phyloP scores from a whole-genome alignment of 2,797 vertebrate genomes.

The Bradypus variegatus region DNA sequence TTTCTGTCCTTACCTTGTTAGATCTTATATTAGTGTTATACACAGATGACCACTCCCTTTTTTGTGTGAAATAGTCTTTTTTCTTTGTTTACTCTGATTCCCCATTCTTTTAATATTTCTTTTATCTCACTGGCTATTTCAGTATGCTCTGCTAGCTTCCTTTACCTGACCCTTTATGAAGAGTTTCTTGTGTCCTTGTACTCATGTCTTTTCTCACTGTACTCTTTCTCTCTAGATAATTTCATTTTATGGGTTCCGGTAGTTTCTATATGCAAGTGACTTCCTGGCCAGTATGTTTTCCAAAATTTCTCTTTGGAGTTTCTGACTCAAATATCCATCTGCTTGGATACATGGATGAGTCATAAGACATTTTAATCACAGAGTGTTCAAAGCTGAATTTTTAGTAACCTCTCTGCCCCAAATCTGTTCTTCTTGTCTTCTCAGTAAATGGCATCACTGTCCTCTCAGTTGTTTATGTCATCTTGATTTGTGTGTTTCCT shows the following conservation, averaged over 20 bases:
- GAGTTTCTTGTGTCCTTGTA: not conserved
- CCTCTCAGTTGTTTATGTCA: not conserved
- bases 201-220: not conserved
- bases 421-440: not conserved
- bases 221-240: constrained; percentile 2
- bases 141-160: not conserved
- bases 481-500: not conserved
- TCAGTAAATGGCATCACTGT: not conserved
- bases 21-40: not conserved
- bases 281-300: not conserved
- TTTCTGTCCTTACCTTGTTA: not conserved
- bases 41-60: not conserved
- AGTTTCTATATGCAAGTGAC: not conserved
- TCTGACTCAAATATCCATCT: not conserved
- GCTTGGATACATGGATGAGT: not conserved
- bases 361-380: not conserved
- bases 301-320: not conserved
- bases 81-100: not conserved
- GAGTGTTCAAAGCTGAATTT: not conserved
- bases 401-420: not conserved
- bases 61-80: too few relatives aligned
- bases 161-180: not conserved
- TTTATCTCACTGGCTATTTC: not conserved
- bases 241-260: not conserved
- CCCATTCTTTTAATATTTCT: not conserved